Percentiles rank a stretch among this genome's conserved stretches.
Conservation (phyloP, 2,113 vertebrate species). For the Xenopus tropicalis region DNA sequence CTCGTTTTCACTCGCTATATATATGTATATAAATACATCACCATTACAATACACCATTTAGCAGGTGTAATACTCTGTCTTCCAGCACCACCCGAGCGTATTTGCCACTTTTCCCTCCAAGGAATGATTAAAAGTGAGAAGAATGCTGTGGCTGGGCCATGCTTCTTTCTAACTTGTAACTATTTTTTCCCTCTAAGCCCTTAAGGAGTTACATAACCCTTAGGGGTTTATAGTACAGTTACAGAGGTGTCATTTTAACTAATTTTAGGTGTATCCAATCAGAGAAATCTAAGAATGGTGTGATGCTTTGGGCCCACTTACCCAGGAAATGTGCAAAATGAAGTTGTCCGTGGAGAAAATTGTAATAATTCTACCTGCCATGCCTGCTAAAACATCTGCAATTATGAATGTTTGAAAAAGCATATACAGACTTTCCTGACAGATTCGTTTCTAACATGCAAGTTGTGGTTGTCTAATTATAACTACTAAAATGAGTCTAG, state of each 20-base stretch:
- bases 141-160: background rate
- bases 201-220: background rate
- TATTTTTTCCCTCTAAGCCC: background rate
- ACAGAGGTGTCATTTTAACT: conserved; percentile 13
- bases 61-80: background rate
- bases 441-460: too few species aligned
- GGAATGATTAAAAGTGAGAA: conserved; percentile 20
- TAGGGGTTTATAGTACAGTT: background rate
- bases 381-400: too few species aligned
- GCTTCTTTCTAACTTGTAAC: too few species aligned
- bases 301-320: background rate
- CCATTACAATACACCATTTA: background rate
- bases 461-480: too few species aligned
- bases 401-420: too few species aligned
- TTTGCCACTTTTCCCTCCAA: background rate
- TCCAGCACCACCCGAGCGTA: background rate
- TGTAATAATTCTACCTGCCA: too few species aligned
- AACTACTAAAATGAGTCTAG: too few species aligned
- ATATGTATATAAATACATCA: background rate
- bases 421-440: too few species aligned
- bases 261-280: background rate
- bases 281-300: conserved; percentile 17
- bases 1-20: background rate
- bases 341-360: too few species aligned
- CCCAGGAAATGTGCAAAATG: too few species aligned